These are phyloP conservation scores for Eudasyphora cyanicolor DNA, from an alignment of 2,888 invertebrate genomes.

Conservation along the genomic window DNA sequence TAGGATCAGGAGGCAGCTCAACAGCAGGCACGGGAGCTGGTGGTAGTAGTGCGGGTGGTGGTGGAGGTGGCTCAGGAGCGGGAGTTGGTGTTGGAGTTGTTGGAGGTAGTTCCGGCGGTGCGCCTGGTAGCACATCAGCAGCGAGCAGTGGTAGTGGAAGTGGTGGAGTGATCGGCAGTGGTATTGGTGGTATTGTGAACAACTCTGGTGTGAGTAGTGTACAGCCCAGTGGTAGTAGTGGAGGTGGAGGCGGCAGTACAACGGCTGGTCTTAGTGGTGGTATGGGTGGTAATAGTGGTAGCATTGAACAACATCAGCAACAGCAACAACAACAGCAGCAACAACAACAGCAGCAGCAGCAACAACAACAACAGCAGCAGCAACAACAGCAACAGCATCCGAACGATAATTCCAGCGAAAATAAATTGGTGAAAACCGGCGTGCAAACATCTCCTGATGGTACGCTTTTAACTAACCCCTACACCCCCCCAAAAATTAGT, in stretches of 20 bases:
- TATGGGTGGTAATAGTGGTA: constrained; percentile 63
- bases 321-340: constrained; percentile 56
- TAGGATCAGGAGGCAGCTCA: constrained; percentile 68
- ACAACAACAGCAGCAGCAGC: constrained; percentile 70
- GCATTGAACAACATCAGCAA: constrained; percentile 65
- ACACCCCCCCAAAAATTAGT: constrained; percentile 57
- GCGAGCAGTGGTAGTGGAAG: constrained; percentile 63
- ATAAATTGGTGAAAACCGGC: constrained; percentile 86
- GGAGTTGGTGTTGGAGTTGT: constrained; percentile 70
- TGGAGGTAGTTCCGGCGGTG: constrained; percentile 70
- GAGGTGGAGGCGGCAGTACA: constrained; percentile 37
- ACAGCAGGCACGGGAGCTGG: constrained; percentile 70
- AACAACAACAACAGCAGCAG: constrained; percentile 54
- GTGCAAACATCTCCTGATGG: constrained; percentile 98
- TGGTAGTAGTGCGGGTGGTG: constrained; percentile 57
- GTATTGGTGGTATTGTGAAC: constrained; percentile 65
- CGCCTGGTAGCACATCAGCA: constrained; percentile 72
- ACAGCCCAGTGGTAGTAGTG: constrained; percentile 61
- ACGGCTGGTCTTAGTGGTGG: constrained; percentile 60
- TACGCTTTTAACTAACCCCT: too few species aligned
- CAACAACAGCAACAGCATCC: constrained; percentile 72
- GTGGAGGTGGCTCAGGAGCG: constrained; percentile 48
- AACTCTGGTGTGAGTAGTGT: constrained; percentile 61
- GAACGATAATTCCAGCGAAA: constrained; percentile 80
- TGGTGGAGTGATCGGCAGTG: constrained; percentile 64